Percentiles rank a stretch among this genome's conserved stretches.
Conservation (phyloP, 2,113 vertebrate genomes). For the Podocnemis expansa region DNA sequence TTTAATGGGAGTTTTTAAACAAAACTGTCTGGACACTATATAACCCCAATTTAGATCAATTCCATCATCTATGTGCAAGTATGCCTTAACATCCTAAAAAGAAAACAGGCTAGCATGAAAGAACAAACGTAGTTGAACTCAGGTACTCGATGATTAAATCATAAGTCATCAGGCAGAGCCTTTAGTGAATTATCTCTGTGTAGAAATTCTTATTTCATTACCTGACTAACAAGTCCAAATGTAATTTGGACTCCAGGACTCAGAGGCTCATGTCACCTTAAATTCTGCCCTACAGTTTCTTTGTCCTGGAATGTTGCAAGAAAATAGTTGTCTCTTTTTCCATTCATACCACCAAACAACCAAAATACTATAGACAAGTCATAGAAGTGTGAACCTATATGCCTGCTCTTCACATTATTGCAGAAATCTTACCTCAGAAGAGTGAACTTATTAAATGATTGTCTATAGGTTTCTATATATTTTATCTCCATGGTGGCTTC, state of each 20-base stretch:
- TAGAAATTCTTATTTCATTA: neutral
- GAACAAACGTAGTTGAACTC: neutral
- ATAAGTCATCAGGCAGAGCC: neutral
- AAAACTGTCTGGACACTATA: neutral
- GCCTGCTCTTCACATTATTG: neutral
- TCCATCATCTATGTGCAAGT: neutral
- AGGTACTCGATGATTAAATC: neutral
- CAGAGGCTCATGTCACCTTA: neutral
- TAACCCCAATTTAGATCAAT: neutral
- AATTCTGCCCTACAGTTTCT: neutral
- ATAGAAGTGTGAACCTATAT: neutral
- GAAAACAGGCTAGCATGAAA: neutral
- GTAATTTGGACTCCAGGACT: neutral
- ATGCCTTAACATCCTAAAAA: neutral
- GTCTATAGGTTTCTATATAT: neutral
- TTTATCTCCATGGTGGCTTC: neutral
- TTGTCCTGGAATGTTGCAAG: neutral
- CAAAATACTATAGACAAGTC: neutral
- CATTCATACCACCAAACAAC: neutral
- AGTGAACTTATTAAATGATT: neutral
- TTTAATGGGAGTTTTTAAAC: neutral
- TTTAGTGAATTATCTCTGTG: neutral
- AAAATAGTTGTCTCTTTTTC: neutral
- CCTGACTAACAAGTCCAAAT: conserved; percentile 1
- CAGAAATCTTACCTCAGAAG: neutral